Evolutionary conservation across 2,113 vertebrate genomes (phyloP).

Genomic region (Colinus virginianus): DNA sequence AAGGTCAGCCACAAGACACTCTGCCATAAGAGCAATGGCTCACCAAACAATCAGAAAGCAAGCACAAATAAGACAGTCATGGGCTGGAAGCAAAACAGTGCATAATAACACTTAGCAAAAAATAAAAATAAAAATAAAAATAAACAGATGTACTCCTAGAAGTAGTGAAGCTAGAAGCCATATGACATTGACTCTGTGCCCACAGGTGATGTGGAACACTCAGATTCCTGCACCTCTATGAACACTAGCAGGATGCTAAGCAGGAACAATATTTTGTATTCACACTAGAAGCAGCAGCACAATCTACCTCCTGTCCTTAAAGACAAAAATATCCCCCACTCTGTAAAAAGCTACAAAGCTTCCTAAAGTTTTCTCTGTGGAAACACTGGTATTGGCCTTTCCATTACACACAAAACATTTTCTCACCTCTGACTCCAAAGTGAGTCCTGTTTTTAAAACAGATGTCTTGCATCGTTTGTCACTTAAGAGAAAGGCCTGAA

Average conservation of each 20-base stretch:
- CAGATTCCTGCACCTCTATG: too few species aligned
- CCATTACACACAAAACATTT: slow-evolving; percentile 12
- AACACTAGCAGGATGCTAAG: neutral
- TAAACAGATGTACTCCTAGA: neutral
- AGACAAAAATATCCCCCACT: neutral
- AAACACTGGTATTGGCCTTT: neutral
- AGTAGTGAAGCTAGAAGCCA: neutral
- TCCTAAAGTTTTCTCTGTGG: neutral
- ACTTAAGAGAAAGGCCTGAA: slow-evolving; percentile 33
- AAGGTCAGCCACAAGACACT: neutral
- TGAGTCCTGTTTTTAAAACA: slow-evolving; percentile 20
- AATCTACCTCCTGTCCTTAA: neutral
- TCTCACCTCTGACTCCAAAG: slow-evolving; percentile 39
- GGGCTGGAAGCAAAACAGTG: neutral
- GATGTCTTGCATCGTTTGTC: slow-evolving; percentile 30
- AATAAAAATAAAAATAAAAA: neutral
- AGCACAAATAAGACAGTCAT: neutral
- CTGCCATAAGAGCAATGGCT: neutral
- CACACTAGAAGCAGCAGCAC: neutral
- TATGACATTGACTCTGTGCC: rapidly evolving
- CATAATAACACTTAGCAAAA: too few species aligned
- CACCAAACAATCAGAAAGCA: neutral
- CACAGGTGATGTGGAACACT: neutral
- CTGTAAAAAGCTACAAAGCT: neutral
- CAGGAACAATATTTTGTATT: neutral